Percentiles rank a stretch among this genome's conserved stretches.
Evolutionary conservation across 2,797 vertebrate genomes (phyloP).

Genomic region (Acipenser oxyrinchus): DNA sequence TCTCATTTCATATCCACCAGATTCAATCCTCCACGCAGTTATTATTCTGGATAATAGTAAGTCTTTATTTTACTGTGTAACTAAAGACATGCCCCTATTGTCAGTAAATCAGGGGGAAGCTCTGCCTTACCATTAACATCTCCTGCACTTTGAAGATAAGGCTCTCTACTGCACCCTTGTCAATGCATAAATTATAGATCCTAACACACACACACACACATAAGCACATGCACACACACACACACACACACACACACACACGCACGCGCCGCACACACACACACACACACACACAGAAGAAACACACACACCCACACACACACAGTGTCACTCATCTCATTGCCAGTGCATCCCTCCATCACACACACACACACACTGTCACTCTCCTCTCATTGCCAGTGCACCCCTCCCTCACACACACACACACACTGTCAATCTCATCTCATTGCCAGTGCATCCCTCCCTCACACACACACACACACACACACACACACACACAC

Average conservation of each 20-base stretch:
- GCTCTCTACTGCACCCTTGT: not conserved
- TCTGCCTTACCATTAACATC: constrained; percentile 3
- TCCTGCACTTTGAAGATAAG: constrained; percentile 7
- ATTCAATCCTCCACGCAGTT: not conserved
- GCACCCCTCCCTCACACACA: too few species aligned
- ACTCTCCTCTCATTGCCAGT: too few species aligned
- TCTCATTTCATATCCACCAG: not conserved
- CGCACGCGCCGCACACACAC: not conserved
- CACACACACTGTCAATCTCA: constrained; percentile 1
- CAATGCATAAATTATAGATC: too few species aligned
- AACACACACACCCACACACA: not conserved
- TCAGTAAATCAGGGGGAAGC: constrained; percentile 6
- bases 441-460: not conserved
- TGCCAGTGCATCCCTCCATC: too few species aligned
- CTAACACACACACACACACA: not conserved
- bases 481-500: not conserved
- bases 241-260: constrained; percentile 1
- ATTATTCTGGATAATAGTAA: constrained; percentile 1
- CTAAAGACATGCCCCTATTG: not conserved
- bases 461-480: not conserved
- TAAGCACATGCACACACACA: not conserved
- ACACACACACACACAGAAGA: not conserved
- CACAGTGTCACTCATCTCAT: too few species aligned
- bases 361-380: not conserved
- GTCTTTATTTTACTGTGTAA: not conserved